phyloP scores from a whole-genome alignment of 2,888 invertebrate genomes.

The Malthinus seriepunctatus region DNA sequence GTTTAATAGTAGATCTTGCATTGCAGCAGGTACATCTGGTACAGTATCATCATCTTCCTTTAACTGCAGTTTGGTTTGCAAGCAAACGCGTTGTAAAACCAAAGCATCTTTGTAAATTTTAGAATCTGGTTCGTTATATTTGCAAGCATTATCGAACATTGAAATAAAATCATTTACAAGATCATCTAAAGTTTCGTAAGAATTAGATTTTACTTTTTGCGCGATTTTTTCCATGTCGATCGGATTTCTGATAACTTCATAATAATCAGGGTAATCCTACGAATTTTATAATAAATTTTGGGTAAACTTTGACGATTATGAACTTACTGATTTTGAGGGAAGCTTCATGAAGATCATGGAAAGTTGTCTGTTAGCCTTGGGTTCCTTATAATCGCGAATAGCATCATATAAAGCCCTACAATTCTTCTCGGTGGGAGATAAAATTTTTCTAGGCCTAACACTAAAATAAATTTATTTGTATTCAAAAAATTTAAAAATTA shows the following conservation, averaged over 20 bases:
- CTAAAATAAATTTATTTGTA: slow-evolving; percentile 38
- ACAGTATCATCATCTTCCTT: slow-evolving; percentile 81
- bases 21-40: slow-evolving; percentile 86
- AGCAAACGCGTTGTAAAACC: slow-evolving; percentile 85
- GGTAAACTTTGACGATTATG: background rate
- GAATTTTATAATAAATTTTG: slow-evolving; percentile 10
- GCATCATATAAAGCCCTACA: slow-evolving; percentile 86
- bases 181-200: slow-evolving; percentile 83
- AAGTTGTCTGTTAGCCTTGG: slow-evolving; percentile 84
- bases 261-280: slow-evolving; percentile 95
- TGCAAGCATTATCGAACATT: slow-evolving; percentile 97
- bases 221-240: slow-evolving; percentile 96
- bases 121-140: slow-evolving; percentile 96
- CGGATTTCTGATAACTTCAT: slow-evolving; percentile 94
- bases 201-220: slow-evolving; percentile 76
- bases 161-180: slow-evolving; percentile 85
- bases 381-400: slow-evolving; percentile 85
- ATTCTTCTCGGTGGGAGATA: slow-evolving; percentile 72
- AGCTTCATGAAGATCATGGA: slow-evolving; percentile 93
- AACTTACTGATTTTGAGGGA: slow-evolving; percentile 79
- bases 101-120: slow-evolving; percentile 97
- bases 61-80: slow-evolving; percentile 89
- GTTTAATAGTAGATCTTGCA: slow-evolving; percentile 88
- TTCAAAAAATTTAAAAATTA: slow-evolving; percentile 10
- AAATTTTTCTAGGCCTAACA: slow-evolving; percentile 55